Conservation (phyloP, 2,113 vertebrate genomes). For the Antigone vipio region DNA sequence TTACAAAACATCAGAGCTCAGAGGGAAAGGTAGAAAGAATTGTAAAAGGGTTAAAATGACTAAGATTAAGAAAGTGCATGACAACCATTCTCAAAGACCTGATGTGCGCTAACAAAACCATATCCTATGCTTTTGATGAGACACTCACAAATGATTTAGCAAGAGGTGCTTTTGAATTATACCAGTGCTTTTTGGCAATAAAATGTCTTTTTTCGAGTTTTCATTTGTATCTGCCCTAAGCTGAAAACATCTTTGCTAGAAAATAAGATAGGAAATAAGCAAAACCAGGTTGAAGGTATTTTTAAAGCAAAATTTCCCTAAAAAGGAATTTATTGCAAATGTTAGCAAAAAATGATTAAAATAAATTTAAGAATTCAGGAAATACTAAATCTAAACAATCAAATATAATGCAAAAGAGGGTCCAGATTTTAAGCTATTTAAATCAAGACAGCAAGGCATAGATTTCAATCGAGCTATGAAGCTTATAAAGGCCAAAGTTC, state of each 20-base stretch:
- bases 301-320: constrained; percentile 19
- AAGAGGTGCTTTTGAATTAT: constrained; percentile 66
- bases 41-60: constrained; percentile 45
- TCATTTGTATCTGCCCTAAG: constrained; percentile 55
- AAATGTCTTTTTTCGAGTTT: constrained; percentile 43
- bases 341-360: constrained; percentile 33
- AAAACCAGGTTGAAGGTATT: constrained; percentile 30
- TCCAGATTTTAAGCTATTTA: constrained; percentile 14
- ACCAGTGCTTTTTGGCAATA: constrained; percentile 68
- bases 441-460: not conserved
- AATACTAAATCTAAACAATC: constrained; percentile 9
- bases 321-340: constrained; percentile 17
- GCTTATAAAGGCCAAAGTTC: not conserved
- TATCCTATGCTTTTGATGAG: constrained; percentile 66
- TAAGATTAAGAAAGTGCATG: constrained; percentile 55
- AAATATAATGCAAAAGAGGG: not conserved
- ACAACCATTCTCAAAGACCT: constrained; percentile 48
- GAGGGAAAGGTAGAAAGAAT: constrained; percentile 22
- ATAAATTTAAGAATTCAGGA: constrained; percentile 1
- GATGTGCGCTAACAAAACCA: constrained; percentile 43
- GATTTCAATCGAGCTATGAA: not conserved
- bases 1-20: not conserved
- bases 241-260: constrained; percentile 55
- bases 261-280: constrained; percentile 29
- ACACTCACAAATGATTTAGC: constrained; percentile 69